These are phyloP conservation scores for Rhynchonema sp. DNA, from an alignment of 2,888 invertebrate species.

Conservation along the genomic window DNA sequence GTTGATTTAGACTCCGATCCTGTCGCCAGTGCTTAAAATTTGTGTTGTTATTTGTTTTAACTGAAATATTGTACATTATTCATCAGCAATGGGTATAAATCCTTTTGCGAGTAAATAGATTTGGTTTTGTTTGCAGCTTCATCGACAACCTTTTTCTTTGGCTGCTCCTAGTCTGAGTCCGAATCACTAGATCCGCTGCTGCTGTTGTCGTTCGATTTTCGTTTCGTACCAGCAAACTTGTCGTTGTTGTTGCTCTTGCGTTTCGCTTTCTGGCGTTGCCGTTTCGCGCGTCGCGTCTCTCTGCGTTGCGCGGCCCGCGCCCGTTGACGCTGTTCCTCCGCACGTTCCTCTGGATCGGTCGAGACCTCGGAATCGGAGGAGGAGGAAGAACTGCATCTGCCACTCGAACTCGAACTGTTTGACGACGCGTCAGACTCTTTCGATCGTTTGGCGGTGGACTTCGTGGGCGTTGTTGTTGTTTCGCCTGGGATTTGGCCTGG, in stretches of 20 bases:
- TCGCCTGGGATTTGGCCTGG: background rate
- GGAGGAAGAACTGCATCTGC: background rate
- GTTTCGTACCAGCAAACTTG: background rate
- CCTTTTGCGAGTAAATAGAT: too few relatives aligned
- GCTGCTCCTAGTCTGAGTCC: too few relatives aligned
- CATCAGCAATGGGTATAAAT: too few relatives aligned
- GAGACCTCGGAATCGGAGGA: background rate
- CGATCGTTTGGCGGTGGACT: background rate
- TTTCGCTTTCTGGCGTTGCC: too few relatives aligned
- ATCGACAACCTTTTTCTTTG: too few relatives aligned
- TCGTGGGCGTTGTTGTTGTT: background rate
- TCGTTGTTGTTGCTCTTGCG: background rate
- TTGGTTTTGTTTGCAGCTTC: too few relatives aligned
- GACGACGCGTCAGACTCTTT: background rate
- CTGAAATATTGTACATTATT: too few relatives aligned
- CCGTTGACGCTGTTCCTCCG: conserved; percentile 11
- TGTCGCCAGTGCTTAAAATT: too few relatives aligned
- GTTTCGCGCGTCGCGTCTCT: background rate
- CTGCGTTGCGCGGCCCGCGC: conserved; percentile 17
- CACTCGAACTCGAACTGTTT: background rate
- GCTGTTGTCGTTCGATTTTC: background rate
- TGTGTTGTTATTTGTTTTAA: too few relatives aligned
- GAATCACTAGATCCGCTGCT: background rate
- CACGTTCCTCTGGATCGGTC: conserved; percentile 4
- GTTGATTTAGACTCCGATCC: too few relatives aligned